Evolutionary conservation across 2,797 vertebrate species (phyloP).

Genomic region (Oceanodroma leucorhoa): DNA sequence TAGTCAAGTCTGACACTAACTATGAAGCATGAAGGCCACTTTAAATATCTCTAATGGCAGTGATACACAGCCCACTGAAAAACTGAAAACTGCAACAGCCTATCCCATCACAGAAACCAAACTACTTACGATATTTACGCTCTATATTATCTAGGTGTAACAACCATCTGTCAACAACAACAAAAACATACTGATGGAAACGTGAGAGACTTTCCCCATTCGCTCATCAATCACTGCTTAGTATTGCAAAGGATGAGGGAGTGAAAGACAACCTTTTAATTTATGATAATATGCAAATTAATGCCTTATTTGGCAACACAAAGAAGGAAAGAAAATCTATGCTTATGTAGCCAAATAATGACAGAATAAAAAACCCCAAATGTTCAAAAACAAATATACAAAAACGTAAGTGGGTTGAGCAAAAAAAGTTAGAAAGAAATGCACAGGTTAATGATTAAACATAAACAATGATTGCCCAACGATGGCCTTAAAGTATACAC

Average conservation of each 20-base stretch:
- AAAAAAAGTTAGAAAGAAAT: background rate
- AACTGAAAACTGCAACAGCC: background rate
- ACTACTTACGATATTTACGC: background rate
- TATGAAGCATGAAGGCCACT: background rate
- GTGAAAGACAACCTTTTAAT: slow-evolving; percentile 8
- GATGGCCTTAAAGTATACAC: background rate
- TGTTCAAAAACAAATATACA: background rate
- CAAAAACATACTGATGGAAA: slow-evolving; percentile 14
- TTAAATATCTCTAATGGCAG: background rate
- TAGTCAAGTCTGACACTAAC: background rate
- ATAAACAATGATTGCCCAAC: background rate
- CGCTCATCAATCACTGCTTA: background rate
- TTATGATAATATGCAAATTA: background rate
- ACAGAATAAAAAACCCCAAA: background rate
- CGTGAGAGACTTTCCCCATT: background rate
- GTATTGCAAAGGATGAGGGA: background rate
- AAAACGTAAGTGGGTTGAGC: background rate
- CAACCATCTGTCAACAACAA: slow-evolving; percentile 1
- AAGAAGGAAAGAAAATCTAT: background rate
- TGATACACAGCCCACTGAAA: background rate
- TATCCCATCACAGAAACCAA: background rate
- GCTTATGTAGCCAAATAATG: background rate
- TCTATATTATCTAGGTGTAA: slow-evolving; percentile 23
- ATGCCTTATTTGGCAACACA: slow-evolving; percentile 11
- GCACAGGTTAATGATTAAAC: background rate